These are phyloP conservation scores for Acrocera orbiculus DNA, from an alignment of 2,888 invertebrate species.

Conservation along the genomic window DNA sequence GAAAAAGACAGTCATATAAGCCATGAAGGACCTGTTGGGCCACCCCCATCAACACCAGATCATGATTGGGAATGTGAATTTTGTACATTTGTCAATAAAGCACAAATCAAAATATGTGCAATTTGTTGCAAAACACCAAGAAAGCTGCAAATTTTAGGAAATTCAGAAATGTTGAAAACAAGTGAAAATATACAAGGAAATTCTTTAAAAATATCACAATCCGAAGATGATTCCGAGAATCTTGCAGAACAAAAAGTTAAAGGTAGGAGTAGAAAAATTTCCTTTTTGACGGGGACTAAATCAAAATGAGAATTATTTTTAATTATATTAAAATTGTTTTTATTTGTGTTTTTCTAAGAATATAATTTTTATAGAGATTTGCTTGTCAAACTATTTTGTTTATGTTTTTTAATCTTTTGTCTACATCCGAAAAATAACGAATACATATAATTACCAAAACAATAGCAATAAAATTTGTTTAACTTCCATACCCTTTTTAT, in stretches of 20 bases:
- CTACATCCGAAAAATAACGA: too few relatives aligned
- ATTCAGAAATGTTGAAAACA: slow-evolving; percentile 8
- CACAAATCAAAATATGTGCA: slow-evolving; percentile 59
- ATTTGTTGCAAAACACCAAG: slow-evolving; percentile 74
- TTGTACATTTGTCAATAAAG: slow-evolving; percentile 74
- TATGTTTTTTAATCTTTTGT: too few relatives aligned
- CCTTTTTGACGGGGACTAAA: slow-evolving; percentile 57
- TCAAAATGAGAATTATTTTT: slow-evolving; percentile 19
- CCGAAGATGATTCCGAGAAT: slow-evolving; percentile 20
- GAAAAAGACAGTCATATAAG: not conserved
- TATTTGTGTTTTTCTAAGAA: too few relatives aligned
- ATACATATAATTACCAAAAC: too few relatives aligned
- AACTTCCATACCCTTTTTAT: too few relatives aligned
- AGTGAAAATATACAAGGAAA: not conserved
- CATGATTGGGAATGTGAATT: slow-evolving; percentile 74
- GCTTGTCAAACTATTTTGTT: too few relatives aligned
- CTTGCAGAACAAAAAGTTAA: slow-evolving; percentile 36
- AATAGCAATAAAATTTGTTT: too few relatives aligned
- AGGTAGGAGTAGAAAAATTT: slow-evolving; percentile 54
- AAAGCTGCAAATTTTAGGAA: not conserved
- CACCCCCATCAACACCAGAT: slow-evolving; percentile 36
- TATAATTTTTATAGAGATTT: too few relatives aligned
- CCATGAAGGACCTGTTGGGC: slow-evolving; percentile 17
- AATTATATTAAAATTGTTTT: too few relatives aligned
- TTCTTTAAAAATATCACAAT: slow-evolving; percentile 13